These are phyloP conservation scores for Gonocerus acuteangulatus DNA, from an alignment of 2,888 invertebrate species.

Conservation along the genomic window DNA sequence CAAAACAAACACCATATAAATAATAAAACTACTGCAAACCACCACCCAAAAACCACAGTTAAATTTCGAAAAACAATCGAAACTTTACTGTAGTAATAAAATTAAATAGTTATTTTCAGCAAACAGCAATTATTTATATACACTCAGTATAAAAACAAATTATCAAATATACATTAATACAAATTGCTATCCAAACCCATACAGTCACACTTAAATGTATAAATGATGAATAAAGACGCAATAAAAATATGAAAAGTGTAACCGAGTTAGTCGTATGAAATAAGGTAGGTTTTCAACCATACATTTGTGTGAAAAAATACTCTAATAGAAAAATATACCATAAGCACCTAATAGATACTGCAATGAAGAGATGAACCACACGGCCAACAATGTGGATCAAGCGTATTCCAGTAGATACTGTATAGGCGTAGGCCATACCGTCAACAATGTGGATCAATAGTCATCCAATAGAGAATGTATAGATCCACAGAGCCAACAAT, in stretches of 20 bases:
- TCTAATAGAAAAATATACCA: slow-evolving; percentile 1
- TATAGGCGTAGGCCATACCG: too few relatives aligned
- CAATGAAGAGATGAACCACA: not conserved
- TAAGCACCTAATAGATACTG: slow-evolving; percentile 23
- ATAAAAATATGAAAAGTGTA: slow-evolving; percentile 19
- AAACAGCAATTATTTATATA: slow-evolving; percentile 35
- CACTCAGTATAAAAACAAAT: slow-evolving; percentile 35
- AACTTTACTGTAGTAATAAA: slow-evolving; percentile 22
- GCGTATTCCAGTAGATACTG: not conserved
- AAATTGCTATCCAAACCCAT: slow-evolving; percentile 36
- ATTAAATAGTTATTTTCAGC: slow-evolving; percentile 30
- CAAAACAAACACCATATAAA: slow-evolving; percentile 32
- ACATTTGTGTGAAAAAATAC: slow-evolving; percentile 13
- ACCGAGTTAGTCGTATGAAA: slow-evolving; percentile 18
- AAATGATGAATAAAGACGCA: slow-evolving; percentile 27
- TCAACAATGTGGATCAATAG: too few relatives aligned
- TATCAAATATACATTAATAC: slow-evolving; percentile 35
- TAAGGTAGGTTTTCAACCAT: slow-evolving; percentile 15
- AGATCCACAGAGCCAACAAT: too few relatives aligned
- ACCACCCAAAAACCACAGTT: slow-evolving; percentile 33
- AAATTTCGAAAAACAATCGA: slow-evolving; percentile 23
- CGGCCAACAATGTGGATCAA: slow-evolving; percentile 1
- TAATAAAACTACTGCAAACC: slow-evolving; percentile 35
- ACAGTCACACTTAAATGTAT: slow-evolving; percentile 34
- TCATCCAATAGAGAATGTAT: too few relatives aligned